Evolutionary conservation across 2,113 vertebrate species (phyloP).

Genomic region (Ictidomys tridecemlineatus): DNA sequence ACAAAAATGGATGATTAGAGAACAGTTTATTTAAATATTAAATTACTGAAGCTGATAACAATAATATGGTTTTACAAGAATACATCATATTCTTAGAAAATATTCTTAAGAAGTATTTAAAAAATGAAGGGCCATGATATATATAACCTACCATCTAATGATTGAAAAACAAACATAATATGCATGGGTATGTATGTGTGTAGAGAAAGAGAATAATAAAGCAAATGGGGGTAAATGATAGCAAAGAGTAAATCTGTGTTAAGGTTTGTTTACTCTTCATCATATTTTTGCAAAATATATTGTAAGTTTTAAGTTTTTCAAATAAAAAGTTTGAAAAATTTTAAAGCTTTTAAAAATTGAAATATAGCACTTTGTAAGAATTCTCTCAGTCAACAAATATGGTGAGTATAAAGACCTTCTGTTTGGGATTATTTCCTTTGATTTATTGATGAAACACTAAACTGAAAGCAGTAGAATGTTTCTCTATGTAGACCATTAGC

Average conservation of each 20-base stretch:
- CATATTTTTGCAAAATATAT: background rate
- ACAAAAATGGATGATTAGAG: background rate
- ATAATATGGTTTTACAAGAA: background rate
- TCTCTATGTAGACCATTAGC: background rate
- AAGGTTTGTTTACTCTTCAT: conserved; percentile 20
- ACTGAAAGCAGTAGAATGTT: background rate
- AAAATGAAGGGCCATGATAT: too few species aligned
- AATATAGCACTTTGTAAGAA: background rate
- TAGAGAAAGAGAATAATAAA: background rate
- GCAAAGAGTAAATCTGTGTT: background rate
- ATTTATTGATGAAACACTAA: background rate
- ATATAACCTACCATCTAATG: background rate
- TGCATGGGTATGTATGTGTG: background rate
- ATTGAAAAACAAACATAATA: background rate
- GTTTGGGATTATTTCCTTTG: background rate
- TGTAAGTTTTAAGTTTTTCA: background rate
- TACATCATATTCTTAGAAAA: too few species aligned
- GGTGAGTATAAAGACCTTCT: background rate
- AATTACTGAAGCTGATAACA: background rate
- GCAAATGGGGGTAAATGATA: background rate
- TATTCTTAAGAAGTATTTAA: too few species aligned
- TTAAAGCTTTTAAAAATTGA: background rate
- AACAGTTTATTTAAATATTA: background rate
- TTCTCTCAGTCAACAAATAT: background rate
- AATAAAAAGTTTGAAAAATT: background rate